Evolutionary conservation across 2,113 vertebrate genomes (phyloP), one percentile per base, ranked within the genome.

Genomic region (Ptyas mucosa): DNA sequence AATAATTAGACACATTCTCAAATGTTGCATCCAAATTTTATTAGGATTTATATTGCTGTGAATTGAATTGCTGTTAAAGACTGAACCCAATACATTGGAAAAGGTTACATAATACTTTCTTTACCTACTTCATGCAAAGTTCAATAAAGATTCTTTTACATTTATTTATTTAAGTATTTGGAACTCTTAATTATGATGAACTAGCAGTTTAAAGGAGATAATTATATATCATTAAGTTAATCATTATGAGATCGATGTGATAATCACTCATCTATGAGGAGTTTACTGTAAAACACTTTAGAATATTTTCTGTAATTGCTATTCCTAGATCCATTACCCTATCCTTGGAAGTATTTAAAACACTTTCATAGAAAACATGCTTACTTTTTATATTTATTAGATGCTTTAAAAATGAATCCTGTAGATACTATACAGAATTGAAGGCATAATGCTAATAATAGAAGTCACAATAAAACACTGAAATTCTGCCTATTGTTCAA

Each of bases 191-290:
- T 94, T 95, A 90, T 89, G 90, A 95, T 93, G 90, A 94, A 94
- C 91, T 55, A 95, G 88, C 91, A 49, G 88, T 95, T 88, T 94
- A 96, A 96, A 96, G 96, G 93, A 96, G 94, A 93, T 87, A 93
- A 97, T 97, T 97, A 95, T 43, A 93, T 0, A 87, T 58, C 87
- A 92, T 95, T 97, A 96, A 61, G 92, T 87, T 95, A 96, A 95
- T 96, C 95, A 96, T 95, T 96, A 97, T 86, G 91, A 95, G 93
- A 94, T 91, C 0, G 0, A 94, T 93, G 96, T 89, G 94, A 95
- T 96, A 96, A 96, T 96, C 54, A 92, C 6, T 97, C 57, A 95
- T 94, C 23, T 88, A 91, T 64, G 93, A 93, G 64, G 95, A 23
- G 87, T 94, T 95, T 94, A 26, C 52, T 95, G 88, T 92, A 94